Evolutionary conservation across 2,113 vertebrate genomes (phyloP).

Genomic region (Anhinga anhinga): DNA sequence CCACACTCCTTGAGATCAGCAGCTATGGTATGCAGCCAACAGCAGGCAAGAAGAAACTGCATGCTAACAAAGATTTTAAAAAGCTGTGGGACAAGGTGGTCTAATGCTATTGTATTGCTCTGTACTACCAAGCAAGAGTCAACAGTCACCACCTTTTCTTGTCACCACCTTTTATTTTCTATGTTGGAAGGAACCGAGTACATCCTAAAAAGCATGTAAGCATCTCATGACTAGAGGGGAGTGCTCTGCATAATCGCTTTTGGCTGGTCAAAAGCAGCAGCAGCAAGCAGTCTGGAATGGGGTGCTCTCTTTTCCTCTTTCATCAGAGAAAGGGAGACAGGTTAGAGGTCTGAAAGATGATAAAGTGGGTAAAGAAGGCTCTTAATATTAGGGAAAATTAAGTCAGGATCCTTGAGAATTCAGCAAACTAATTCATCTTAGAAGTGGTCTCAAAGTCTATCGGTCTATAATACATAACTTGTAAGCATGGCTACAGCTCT

Average conservation of each 20-base stretch:
- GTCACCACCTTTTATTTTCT: not conserved
- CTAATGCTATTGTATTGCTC: not conserved
- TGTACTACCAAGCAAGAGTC: not conserved
- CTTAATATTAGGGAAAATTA: not conserved
- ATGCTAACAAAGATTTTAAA: not conserved
- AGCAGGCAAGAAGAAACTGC: not conserved
- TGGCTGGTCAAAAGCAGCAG: not conserved
- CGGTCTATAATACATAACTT: not conserved
- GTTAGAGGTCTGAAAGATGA: not conserved
- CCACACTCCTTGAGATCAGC: not conserved
- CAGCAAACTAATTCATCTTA: not conserved
- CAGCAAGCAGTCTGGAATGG: not conserved
- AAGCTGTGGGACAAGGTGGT: not conserved
- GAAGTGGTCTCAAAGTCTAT: not conserved
- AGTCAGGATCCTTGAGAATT: not conserved
- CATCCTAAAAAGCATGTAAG: not conserved
- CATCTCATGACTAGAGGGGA: not conserved
- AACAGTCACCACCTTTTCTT: not conserved
- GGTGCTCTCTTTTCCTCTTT: not conserved
- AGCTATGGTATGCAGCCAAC: not conserved
- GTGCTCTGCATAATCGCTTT: not conserved
- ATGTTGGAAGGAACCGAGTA: not conserved
- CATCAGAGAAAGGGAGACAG: not conserved
- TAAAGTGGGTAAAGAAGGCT: not conserved
- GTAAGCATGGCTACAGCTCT: not conserved